Evolutionary conservation across 2,797 vertebrate genomes (phyloP), one percentile per base, ranked within the genome.

Genomic region (Enteromius fasciolatus): DNA sequence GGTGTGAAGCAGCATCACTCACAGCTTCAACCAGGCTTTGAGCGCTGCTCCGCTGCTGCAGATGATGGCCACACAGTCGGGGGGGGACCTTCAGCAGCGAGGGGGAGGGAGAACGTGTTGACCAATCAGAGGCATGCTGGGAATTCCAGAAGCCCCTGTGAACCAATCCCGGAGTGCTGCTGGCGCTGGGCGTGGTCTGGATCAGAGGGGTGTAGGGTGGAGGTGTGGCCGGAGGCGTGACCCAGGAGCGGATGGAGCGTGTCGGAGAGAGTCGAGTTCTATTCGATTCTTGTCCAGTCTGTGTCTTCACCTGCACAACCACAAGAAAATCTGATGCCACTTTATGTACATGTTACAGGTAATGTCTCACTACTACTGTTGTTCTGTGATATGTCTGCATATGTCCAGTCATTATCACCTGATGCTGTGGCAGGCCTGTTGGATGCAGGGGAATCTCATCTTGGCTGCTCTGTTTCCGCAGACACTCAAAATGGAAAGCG

Each of bases 21-120:
- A 99, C 98, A 54, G 97, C 98, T 90, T 99, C 98, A 83, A 99
- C 98, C 89, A 99, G 90, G 86, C 98, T 99, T 93, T 95, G 96
- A 0, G 98, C 98, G 0, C 98, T 99, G 90, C 97, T 95, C 91
- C 96, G 96, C 86, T 97, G 97, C 89, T 97, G 96, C 15, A 96
- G 93, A 70, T 95, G 92, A 85, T 95, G 96, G 48, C 94, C 91
- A 86, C 92, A 92, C 68, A 95, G 91, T 85, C 95, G 94, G 4
- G 93, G 87, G 14, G 97, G 96, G 17, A 98, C 87, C 15, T 96
- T 96, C 90, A 99, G 91, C 83, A 85, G 76, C 28, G 84, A 77
- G 46, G 83, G 72, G 33, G 84, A 77, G 46, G 81, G 85, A 10
- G 85, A 73, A 44, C 50, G 78, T n/a, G 75, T 68, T 17, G 85